Evolutionary conservation across 2,797 vertebrate species (phyloP), one percentile per base, ranked within the genome.

Genomic region (Gallirallus australis): DNA sequence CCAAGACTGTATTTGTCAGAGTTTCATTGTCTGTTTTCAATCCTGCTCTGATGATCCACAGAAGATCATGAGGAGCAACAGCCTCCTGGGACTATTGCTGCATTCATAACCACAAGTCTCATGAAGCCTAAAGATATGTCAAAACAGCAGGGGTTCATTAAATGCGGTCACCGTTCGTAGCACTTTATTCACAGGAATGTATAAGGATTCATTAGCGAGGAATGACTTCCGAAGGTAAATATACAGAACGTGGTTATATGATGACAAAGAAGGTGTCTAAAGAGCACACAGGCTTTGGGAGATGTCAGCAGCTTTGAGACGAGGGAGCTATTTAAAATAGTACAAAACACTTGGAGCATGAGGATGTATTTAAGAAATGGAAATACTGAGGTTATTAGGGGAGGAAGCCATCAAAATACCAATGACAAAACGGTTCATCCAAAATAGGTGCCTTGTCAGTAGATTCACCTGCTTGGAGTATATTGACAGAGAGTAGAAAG

Each of bases 71-170:
- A 94, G 48, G 66, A 88, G 5, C 56, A 64, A 57, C 16, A 60
- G 48, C 50, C 86, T 89, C 86, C 64, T 57, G 48, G n/a, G 40
- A 53, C 83, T 70, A 11, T 18, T 73, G 48, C 23, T 84, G 35
- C 60, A 60, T 91, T 95, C 61, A 73, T 19, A 92, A 60, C 14
- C 52, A 48, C 21, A 75, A 93, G 64, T 45, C 23, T 77, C 59
- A 70, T 30, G 66, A 90, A 95, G 61, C 28, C 47, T 60, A 64
- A 45, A 66, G 69, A 77, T 35, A 69, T 30, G 25, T 76, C 87
- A 82, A 59, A 94, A 71, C 85, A 90, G 75, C 72, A 93, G 83
- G 95, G n/a, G 60, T 68, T 96, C 92, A 89, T 92, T 95, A 93
- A 91, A 90, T 72, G n/a, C 40, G 54, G 76, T 78, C 79, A 87